Evolutionary conservation across 2,113 vertebrate species (phyloP), one percentile per base, ranked within the genome.

Genomic region (Hoplias malabaricus): DNA sequence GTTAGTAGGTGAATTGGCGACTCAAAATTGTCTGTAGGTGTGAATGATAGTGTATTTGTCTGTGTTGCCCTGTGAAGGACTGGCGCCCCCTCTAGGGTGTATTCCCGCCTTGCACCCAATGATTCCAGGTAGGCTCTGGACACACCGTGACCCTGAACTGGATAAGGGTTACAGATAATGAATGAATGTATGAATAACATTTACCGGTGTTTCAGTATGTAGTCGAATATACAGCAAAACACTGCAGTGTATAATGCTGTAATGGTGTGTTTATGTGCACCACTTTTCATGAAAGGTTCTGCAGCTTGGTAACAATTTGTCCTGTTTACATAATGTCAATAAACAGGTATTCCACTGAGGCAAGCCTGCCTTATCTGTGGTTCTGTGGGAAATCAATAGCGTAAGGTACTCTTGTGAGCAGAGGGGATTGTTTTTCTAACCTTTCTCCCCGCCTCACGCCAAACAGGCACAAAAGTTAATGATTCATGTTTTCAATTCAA

Each of bases 401-500:
- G 2, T 3, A 48, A 38, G 8, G 31, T 65, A 27, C 31, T 34
- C 66, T 27, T 75, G 19, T 53, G 5, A 48, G n/a, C 21, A n/a
- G n/a, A n/a, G n/a, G n/a, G 33, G 43, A 21, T 3, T 66, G 21
- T 65, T 69, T 48, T 67, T 69, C 46, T 69, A 62, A 69, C 75
- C 67, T 70, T 70, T 70, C 75, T 48, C 9, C 75, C 5, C 57
- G 40, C 19, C 3, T 29, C 19, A 59, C 31, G 57, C 61, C n/a
- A 13, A n/a, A 25, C 12, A 8, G 14, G 34, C 50, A 68, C 27
- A 69, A 40, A 48, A 69, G 75, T 77, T 77, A 77, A 69, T 69
- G 4, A 77, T 77, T 77, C 3, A 46, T 61, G 12, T 36, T 38
- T 61, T 46, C 53, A 61, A 21, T 36, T 31, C 46, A 69, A 48